phyloP scores from a whole-genome alignment of 2,113 vertebrate species.

The zebrafish (Danio rerio) region DNA sequence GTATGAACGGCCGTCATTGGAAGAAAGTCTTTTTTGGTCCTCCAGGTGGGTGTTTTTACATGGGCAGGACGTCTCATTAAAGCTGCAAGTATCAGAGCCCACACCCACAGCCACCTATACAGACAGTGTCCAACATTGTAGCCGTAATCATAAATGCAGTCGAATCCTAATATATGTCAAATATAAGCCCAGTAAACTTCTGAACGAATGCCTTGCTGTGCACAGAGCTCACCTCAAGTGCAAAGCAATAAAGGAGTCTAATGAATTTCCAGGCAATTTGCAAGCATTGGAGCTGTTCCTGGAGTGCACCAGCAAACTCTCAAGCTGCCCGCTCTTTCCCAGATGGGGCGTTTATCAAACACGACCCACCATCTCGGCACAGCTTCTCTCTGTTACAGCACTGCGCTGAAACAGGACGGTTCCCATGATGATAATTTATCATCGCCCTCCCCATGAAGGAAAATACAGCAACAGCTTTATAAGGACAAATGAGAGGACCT shows the following conservation, averaged over 20 bases:
- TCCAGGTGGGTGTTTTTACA: too few relatives aligned
- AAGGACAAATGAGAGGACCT: slow-evolving; percentile 48
- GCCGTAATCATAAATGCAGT: not conserved
- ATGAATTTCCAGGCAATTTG: slow-evolving; percentile 37
- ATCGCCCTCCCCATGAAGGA: slow-evolving; percentile 1
- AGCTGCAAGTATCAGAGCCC: too few relatives aligned
- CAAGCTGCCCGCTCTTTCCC: slow-evolving; percentile 44
- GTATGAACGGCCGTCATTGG: too few relatives aligned
- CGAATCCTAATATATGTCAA: slow-evolving; percentile 12
- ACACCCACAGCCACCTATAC: not conserved
- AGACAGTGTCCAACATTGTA: not conserved
- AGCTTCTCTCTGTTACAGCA: slow-evolving; percentile 17
- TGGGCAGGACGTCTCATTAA: too few relatives aligned
- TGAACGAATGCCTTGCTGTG: not conserved
- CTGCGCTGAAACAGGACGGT: slow-evolving; percentile 3
- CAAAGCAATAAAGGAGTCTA: slow-evolving; percentile 20
- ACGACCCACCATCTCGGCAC: not conserved
- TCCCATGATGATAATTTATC: slow-evolving; percentile 51
- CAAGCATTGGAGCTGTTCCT: slow-evolving; percentile 41
- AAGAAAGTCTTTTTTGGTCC: too few relatives aligned
- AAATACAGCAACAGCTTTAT: slow-evolving; percentile 46
- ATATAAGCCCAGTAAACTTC: not conserved
- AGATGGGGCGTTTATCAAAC: slow-evolving; percentile 35
- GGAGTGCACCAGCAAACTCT: slow-evolving; percentile 30
- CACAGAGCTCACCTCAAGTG: slow-evolving; percentile 5